These are phyloP conservation scores for Drosophila sproati DNA, from an alignment of 1,140 invertebrate species.

Conservation along the genomic window DNA sequence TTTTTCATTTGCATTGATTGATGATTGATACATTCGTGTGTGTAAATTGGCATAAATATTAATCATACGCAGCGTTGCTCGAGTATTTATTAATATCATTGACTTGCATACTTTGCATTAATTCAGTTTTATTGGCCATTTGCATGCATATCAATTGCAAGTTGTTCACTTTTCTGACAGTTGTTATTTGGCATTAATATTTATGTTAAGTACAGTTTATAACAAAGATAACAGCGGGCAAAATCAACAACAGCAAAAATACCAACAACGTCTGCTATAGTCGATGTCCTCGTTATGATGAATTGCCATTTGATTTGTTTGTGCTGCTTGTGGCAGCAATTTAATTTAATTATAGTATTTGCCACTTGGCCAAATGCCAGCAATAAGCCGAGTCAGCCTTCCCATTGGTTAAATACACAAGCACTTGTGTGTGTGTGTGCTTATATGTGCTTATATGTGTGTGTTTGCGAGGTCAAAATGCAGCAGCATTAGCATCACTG, in stretches of 20 bases:
- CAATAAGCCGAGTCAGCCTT: conserved; percentile 37
- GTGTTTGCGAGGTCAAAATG: conserved; percentile 41
- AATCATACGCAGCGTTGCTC: conserved; percentile 28
- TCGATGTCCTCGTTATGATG: conserved; percentile 67
- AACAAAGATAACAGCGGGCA: conserved; percentile 21
- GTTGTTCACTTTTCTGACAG: conserved; percentile 38
- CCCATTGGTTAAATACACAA: conserved; percentile 50
- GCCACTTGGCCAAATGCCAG: conserved; percentile 82
- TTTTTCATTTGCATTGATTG: conserved; percentile 3
- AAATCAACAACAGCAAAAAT: neutral
- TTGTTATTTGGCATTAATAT: conserved; percentile 25
- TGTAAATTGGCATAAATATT: conserved; percentile 13
- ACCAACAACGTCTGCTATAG: conserved; percentile 25
- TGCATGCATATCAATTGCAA: conserved; percentile 65
- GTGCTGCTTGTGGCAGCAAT: conserved; percentile 82
- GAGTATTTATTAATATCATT: conserved; percentile 12
- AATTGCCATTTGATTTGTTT: conserved; percentile 83
- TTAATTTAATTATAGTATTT: conserved; percentile 84
- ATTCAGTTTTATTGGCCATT: conserved; percentile 30
- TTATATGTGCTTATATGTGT: neutral
- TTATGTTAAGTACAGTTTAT: conserved; percentile 43
- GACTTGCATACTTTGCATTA: neutral
- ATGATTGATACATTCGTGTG: conserved; percentile 14
- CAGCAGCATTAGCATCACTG: conserved; percentile 24
- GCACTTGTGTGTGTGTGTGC: conserved; percentile 9